phyloP scores from a whole-genome alignment of 2,113 vertebrate species.

The Nibea coibor region DNA sequence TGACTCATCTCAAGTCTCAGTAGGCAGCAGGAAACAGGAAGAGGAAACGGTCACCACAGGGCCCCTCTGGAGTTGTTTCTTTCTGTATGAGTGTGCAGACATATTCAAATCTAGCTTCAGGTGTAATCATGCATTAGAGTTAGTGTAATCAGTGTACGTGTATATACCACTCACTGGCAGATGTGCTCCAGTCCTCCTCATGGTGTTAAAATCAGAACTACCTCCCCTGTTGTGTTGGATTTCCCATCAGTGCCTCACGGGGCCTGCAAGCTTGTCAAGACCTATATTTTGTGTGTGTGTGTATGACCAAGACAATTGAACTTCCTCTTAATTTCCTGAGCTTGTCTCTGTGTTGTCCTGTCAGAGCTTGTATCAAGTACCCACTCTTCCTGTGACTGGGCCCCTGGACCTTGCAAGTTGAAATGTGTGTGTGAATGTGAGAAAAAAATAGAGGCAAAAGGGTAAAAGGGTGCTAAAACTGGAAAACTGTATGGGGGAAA shows the following conservation, averaged over 20 bases:
- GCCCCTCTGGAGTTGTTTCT: constrained; percentile 26
- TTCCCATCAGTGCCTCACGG: not conserved
- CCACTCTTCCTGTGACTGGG: constrained; percentile 51
- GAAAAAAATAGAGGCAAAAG: not conserved
- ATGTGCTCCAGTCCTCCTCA: not conserved
- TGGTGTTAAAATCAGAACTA: constrained; percentile 5
- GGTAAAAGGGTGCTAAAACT: not conserved
- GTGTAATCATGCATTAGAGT: constrained; percentile 17
- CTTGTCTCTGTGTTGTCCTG: constrained; percentile 13
- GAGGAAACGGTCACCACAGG: constrained; percentile 65
- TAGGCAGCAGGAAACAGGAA: constrained; percentile 78
- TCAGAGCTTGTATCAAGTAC: constrained; percentile 4
- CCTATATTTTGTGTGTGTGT: constrained; percentile 27
- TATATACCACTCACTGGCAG: not conserved
- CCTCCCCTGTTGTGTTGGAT: not conserved
- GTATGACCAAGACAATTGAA: constrained; percentile 38
- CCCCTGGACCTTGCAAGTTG: constrained; percentile 24
- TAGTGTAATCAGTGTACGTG: not conserved
- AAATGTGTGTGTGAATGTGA: constrained; percentile 25
- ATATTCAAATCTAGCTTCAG: constrained; percentile 17
- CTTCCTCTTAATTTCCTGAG: constrained; percentile 45
- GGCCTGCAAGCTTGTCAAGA: constrained; percentile 6
- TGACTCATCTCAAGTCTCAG: constrained; percentile 67
- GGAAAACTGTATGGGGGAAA: constrained; percentile 3
- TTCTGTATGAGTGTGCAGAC: constrained; percentile 12